phyloP scores from a whole-genome alignment of 2,888 invertebrate species.

The Eucera pruinosa region DNA sequence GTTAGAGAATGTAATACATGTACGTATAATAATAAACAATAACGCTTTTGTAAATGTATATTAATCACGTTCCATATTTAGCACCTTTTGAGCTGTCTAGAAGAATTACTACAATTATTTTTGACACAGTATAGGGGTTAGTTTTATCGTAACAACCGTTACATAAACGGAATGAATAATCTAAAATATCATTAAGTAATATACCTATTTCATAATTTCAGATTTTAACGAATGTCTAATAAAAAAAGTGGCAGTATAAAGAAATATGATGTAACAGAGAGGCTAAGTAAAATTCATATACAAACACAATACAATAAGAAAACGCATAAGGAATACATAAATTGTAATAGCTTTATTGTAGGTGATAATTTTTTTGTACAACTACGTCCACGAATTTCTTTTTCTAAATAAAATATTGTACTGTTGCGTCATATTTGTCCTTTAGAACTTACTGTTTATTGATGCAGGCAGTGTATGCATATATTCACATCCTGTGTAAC shows the following conservation, averaged over 20 bases:
- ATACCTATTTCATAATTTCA: neutral
- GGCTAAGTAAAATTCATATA: neutral
- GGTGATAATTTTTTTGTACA: neutral
- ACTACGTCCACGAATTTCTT: neutral
- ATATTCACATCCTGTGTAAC: neutral
- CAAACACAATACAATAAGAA: too few relatives aligned
- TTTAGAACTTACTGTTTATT: neutral
- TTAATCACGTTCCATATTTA: too few relatives aligned
- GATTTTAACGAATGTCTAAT: neutral
- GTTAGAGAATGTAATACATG: too few relatives aligned
- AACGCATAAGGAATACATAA: neutral
- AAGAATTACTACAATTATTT: conserved; percentile 4
- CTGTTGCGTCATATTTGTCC: neutral
- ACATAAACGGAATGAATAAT: neutral
- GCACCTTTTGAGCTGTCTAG: neutral
- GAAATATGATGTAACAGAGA: neutral
- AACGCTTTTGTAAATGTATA: too few relatives aligned
- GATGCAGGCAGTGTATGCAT: neutral
- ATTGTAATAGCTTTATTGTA: neutral
- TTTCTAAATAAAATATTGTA: neutral
- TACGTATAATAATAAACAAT: too few relatives aligned
- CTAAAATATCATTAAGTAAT: conserved; percentile 1
- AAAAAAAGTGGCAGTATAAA: too few relatives aligned
- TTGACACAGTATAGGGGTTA: neutral
- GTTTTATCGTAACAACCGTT: neutral